phyloP scores from a whole-genome alignment of 2,888 invertebrate species.

The Tromatobia lineatoria region DNA sequence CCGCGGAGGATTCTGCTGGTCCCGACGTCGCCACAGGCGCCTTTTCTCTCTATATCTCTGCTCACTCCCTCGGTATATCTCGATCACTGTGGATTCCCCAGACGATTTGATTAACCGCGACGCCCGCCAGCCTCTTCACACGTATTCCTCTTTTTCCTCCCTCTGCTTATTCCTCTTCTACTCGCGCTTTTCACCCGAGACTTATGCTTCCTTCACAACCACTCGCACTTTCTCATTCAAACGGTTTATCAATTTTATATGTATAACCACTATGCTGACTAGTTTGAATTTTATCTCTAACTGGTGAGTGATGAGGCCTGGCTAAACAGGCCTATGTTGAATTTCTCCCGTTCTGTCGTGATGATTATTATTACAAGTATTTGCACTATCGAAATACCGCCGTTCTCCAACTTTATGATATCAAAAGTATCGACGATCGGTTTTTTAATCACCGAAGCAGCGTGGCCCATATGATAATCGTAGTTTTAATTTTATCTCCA shows the following conservation, averaged over 20 bases:
- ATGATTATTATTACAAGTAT: no score
- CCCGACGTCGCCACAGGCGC: constrained; percentile 56
- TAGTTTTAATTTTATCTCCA: no score
- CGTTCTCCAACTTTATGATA: no score
- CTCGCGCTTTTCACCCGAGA: constrained; percentile 1
- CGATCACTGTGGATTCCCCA: constrained; percentile 62
- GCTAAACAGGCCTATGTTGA: no score
- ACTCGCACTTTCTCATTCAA: background rate
- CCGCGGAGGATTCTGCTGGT: constrained; percentile 48
- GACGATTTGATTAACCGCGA: constrained; percentile 59
- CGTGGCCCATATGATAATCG: no score
- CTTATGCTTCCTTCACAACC: background rate
- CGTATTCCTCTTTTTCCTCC: constrained; percentile 40
- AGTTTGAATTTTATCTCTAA: background rate
- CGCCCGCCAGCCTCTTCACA: constrained; percentile 37
- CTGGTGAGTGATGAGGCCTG: background rate
- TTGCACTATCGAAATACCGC: no score
- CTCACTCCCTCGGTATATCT: constrained; percentile 34
- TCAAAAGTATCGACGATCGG: no score
- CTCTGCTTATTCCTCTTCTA: constrained; percentile 15
- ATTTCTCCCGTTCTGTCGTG: no score
- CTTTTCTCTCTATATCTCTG: constrained; percentile 7
- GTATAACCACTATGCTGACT: background rate
- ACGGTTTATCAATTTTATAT: background rate
- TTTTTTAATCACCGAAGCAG: no score